Conservation (phyloP, 2,888 invertebrate species). For the Leptopterna dolabrata region DNA sequence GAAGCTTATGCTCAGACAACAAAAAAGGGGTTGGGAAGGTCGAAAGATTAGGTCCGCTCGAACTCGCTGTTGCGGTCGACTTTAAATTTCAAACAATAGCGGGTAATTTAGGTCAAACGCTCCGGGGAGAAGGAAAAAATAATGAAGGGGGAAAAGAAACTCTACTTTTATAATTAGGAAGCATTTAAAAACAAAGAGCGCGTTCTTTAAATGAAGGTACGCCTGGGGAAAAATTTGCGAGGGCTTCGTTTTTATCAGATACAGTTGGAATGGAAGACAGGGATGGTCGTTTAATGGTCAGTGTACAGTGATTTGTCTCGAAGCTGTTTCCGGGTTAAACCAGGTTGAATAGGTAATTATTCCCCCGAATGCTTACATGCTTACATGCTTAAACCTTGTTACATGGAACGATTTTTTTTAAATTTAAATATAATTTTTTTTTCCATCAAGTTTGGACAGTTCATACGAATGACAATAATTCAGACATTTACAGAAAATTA, state of each 20-base stretch:
- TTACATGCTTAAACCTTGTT: no score
- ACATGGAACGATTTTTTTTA: no score
- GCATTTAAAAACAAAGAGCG: not conserved
- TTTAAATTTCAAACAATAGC: not conserved
- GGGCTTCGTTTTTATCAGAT: not conserved
- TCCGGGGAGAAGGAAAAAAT: not conserved
- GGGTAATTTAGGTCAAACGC: conserved; percentile 3
- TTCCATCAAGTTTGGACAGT: no score
- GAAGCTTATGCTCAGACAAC: not conserved
- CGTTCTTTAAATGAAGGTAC: not conserved
- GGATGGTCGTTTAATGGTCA: no score
- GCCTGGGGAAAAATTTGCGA: not conserved
- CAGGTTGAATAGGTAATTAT: no score
- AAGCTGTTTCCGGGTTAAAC: no score
- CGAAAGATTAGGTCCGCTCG: conserved; percentile 3
- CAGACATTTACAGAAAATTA: no score
- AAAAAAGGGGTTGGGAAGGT: not conserved
- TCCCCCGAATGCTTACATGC: no score
- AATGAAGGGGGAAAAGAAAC: not conserved
- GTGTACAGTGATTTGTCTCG: no score
- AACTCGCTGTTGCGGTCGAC: not conserved
- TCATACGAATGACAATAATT: no score
- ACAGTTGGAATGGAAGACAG: not conserved
- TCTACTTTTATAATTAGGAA: not conserved
- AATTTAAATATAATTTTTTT: no score